Evolutionary conservation across 2,797 vertebrate species (phyloP), one percentile per base, ranked within the genome.

Genomic region (Chaunax sp.): DNA sequence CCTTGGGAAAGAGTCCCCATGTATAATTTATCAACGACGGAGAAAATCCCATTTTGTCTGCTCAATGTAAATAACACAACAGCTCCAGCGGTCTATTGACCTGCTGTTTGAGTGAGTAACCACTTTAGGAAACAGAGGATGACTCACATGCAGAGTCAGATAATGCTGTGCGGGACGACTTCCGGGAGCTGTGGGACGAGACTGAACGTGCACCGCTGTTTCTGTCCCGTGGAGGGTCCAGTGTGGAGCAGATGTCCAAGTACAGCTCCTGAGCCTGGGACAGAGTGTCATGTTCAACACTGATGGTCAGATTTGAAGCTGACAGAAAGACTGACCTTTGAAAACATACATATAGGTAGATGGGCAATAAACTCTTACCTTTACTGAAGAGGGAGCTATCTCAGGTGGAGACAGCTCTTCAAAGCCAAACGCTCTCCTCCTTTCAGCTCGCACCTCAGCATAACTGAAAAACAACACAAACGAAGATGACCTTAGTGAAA

Each of bases 101-200:
- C 72, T 60, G 50, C 45, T 61, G 59, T 30, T n/a, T 28, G 66
- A 81, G 59, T 75, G 80, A 84, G 63, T 80, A 56, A 64, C 51
- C 68, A 52, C 72, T 76, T 81, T 50, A 51, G 68, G 53, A 59
- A 77, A 52, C 62, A 73, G 51, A 70, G 65, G 41, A 76, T 87
- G 77, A 90, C 93, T 93, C 85, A 94, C 93, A 94, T 69, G 92
- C 94, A 1, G 96, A 95, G 91, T 96, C 95, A 0, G 93, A 93
- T 47, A 91, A 75, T 0, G 86, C 91, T 0, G 93, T 93, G 83
- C 91, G 91, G 1, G 95, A 95, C 55, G 94, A 95, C 72, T 88
- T 90, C 46, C 83, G 90, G 51, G 94, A 96, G 74, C 93, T 95
- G 83, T 88, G 94, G 41, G 94, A 95, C 0, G 95, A 95, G 26